phyloP scores from a whole-genome alignment of 2,888 invertebrate genomes.

The Leucophora obtusa region DNA sequence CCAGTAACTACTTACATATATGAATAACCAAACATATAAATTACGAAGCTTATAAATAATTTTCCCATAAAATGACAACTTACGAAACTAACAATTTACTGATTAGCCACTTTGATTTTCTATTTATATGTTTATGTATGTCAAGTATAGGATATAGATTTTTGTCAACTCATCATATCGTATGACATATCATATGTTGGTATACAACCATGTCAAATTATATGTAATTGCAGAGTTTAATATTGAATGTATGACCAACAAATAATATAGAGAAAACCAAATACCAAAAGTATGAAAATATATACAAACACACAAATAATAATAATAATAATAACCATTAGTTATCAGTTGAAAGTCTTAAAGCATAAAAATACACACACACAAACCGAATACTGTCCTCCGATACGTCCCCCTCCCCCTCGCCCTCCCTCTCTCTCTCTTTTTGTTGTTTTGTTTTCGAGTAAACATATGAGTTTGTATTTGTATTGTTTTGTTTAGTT shows the following conservation, averaged over 20 bases:
- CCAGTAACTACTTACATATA: not conserved
- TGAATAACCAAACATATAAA: constrained; percentile 14
- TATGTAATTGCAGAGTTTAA: constrained; percentile 59
- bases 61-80: constrained; percentile 13
- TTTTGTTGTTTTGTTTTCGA: not conserved
- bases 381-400: not conserved
- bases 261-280: too few species aligned
- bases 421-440: not conserved
- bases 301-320: constrained; percentile 48
- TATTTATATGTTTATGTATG: not conserved
- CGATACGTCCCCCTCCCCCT: too few species aligned
- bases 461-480: not conserved
- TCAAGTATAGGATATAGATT: not conserved
- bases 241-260: constrained; percentile 28
- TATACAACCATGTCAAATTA: constrained; percentile 59
- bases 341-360: constrained; percentile 45
- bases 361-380: constrained; percentile 20
- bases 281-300: not conserved
- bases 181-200: constrained; percentile 36
- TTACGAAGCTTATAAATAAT: constrained; percentile 28
- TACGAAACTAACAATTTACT: constrained; percentile 52
- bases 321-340: constrained; percentile 58
- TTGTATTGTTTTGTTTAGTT: constrained; percentile 8
- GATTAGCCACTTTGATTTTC: constrained; percentile 57
- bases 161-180: constrained; percentile 58